A percentile compares a stretch with the other conserved stretches of the same genome.
Evolutionary conservation across 1,140 invertebrate genomes (phyloP).

Genomic region (Apis florea): DNA sequence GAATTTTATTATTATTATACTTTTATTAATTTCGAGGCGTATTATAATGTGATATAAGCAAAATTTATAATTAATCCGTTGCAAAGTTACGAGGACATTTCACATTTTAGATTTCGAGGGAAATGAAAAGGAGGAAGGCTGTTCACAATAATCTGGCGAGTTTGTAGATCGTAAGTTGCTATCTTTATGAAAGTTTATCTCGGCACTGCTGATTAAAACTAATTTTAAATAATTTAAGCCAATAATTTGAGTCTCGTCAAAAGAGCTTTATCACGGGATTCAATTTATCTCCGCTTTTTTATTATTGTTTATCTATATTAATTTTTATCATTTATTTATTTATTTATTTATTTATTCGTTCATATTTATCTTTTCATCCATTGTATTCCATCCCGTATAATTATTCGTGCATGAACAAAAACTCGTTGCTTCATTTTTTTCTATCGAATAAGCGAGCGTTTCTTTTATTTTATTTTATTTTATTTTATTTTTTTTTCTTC

Average conservation of each 20-base stretch:
- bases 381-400: constrained; percentile 9
- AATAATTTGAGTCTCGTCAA: constrained; percentile 2
- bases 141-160: constrained; percentile 6
- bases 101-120: background rate
- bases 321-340: no score
- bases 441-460: constrained; percentile 6
- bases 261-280: background rate
- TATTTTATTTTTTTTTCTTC: no score
- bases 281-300: background rate
- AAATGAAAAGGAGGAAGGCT: background rate
- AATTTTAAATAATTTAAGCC: constrained; percentile 41
- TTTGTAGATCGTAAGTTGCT: constrained; percentile 38
- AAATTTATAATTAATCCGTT: constrained; percentile 11
- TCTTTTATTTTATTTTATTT: background rate
- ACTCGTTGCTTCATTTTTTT: constrained; percentile 23
- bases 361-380: no score
- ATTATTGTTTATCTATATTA: background rate
- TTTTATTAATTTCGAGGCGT: constrained; percentile 1
- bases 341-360: no score
- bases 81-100: background rate
- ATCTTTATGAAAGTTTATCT: constrained; percentile 45
- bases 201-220: constrained; percentile 33
- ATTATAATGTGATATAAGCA: no score
- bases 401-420: constrained; percentile 8
- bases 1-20: background rate